Evolutionary conservation across 2,113 vertebrate species (phyloP).

Genomic region (Cairina moschata): DNA sequence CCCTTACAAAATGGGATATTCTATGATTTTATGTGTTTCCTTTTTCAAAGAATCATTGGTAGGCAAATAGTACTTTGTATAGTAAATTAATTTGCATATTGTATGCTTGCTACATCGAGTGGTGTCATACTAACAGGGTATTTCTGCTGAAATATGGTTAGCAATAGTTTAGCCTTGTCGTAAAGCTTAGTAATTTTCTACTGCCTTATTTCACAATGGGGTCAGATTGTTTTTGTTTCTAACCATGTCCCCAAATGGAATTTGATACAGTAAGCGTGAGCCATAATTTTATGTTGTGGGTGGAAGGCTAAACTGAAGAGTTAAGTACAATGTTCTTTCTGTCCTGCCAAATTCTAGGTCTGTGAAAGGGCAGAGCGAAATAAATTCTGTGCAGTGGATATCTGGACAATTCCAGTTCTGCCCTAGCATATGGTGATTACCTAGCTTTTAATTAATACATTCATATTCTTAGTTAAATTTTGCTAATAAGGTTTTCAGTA

Average conservation of each 20-base stretch:
- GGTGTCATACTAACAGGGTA: background rate
- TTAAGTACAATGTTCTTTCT: background rate
- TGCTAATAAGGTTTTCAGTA: background rate
- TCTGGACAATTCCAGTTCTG: background rate
- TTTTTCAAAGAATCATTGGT: background rate
- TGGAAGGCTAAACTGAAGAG: background rate
- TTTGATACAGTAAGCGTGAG: background rate
- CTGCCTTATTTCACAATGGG: background rate
- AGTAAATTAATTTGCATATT: background rate
- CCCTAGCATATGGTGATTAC: background rate
- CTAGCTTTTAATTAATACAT: background rate
- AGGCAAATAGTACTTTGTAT: background rate
- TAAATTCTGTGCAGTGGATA: background rate
- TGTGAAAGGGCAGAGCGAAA: background rate
- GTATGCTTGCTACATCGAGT: background rate
- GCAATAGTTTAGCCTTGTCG: background rate
- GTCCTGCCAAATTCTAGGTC: background rate
- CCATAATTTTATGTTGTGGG: background rate
- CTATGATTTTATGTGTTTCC: background rate
- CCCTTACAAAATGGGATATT: background rate
- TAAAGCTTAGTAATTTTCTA: background rate
- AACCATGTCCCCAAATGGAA: background rate
- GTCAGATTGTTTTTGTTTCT: background rate
- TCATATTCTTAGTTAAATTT: background rate
- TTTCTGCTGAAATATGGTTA: background rate